Evolutionary conservation across 2,888 invertebrate genomes (phyloP).

Genomic region (Plagodis dolabraria): DNA sequence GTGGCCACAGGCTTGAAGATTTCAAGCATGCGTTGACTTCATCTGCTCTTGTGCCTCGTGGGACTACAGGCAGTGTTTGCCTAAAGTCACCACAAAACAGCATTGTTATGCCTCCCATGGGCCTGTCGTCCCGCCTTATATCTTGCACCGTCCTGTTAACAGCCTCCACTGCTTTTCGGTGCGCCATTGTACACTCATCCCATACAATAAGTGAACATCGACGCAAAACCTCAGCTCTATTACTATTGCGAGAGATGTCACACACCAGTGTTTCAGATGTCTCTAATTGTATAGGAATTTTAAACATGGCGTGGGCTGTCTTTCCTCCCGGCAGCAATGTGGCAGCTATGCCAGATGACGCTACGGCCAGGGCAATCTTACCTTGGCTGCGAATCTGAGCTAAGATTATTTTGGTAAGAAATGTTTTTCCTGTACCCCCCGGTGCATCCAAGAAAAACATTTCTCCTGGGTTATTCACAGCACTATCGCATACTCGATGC

Average conservation of each 20-base stretch:
- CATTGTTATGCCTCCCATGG: neutral
- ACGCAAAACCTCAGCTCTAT: neutral
- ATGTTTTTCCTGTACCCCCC: constrained; percentile 1
- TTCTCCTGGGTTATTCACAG: neutral
- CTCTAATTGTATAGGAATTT: constrained; percentile 14
- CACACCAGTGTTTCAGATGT: constrained; percentile 3
- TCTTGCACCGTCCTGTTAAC: neutral
- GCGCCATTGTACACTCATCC: constrained; percentile 5
- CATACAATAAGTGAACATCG: neutral
- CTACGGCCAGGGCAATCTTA: constrained; percentile 11
- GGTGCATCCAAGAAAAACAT: too few relatives aligned
- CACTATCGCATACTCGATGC: neutral
- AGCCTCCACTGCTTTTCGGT: constrained; percentile 3
- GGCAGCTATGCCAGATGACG: constrained; percentile 17
- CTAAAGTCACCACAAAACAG: too few relatives aligned
- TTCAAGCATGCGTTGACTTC: too few relatives aligned
- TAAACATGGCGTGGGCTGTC: constrained; percentile 12
- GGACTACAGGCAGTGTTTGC: too few relatives aligned
- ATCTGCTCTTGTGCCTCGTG: too few relatives aligned
- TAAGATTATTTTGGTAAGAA: constrained; percentile 5
- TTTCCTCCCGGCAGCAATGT: constrained; percentile 12
- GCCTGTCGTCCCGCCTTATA: neutral
- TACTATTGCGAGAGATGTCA: constrained; percentile 7
- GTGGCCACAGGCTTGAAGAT: too few relatives aligned
- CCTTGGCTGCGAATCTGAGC: constrained; percentile 2